phyloP scores from a whole-genome alignment of 1,140 invertebrate species.

The Centruroides sculpturatus region DNA sequence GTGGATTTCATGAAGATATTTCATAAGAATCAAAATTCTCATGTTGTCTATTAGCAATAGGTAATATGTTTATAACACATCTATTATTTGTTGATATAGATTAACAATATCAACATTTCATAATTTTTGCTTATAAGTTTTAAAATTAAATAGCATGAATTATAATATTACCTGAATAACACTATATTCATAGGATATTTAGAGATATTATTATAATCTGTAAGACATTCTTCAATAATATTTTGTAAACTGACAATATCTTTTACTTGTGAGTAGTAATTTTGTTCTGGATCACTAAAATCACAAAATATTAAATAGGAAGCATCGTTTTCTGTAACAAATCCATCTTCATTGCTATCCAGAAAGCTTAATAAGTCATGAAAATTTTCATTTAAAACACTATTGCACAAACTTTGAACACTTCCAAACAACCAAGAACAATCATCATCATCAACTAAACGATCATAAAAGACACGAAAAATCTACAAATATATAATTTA shows the following conservation, averaged over 20 bases:
- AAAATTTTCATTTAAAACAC: conserved; percentile 37
- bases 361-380: conserved; percentile 38
- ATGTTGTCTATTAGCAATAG: too few species aligned
- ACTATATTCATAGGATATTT: conserved; percentile 96
- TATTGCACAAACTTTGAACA: conserved; percentile 29
- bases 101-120: too few species aligned
- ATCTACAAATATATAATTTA: conserved; percentile 21
- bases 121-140: too few species aligned
- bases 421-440: conserved; percentile 60
- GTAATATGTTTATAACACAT: too few species aligned
- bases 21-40: too few species aligned
- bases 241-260: conserved; percentile 65
- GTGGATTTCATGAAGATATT: too few species aligned
- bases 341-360: conserved; percentile 33
- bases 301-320: conserved; percentile 86
- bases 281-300: conserved; percentile 78
- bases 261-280: conserved; percentile 73
- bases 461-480: conserved; percentile 82
- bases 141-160: too few species aligned
- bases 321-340: conserved; percentile 58
- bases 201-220: conserved; percentile 89
- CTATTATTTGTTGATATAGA: too few species aligned
- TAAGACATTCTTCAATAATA: conserved; percentile 78
- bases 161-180: conserved; percentile 54
- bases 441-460: conserved; percentile 67